Base-by-base conservation (phyloP, 2,797 vertebrate genomes). In the Gallinago solitaria region DNA sequence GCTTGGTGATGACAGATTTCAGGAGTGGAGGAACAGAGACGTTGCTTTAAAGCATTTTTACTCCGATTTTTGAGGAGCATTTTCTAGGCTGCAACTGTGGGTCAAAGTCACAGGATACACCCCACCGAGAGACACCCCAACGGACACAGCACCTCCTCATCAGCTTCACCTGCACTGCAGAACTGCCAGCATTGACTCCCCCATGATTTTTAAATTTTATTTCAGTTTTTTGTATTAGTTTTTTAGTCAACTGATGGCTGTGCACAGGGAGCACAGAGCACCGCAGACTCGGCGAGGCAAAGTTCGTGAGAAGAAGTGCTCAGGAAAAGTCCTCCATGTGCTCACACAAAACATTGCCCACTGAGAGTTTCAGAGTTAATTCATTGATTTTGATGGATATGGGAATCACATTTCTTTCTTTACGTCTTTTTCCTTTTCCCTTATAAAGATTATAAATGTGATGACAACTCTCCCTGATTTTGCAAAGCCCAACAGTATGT, bases 221-320 rank as follows among this genome's bases (percentile, higher is more conserved):
- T 94, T 90, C 51, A n/a, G 10, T 64, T 91, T 70, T 91, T 24
- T 25, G 6, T 50, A 48, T 64, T 90, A 82, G 28, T 69, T 68
- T 13, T 54, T 87, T n/a, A 69, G 54, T 35, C 41, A 83, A 14
- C 0, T 4, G 24, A 69, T 5, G 59, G 54, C 30, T 47, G 18
- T 19, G 16, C 6, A 30, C 1, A 4, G 39, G 16, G 23, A 77
- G 25, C 39, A 81, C 51, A 56, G 56, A 84, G 65, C 32, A 33
- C 15, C 14, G 9, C 71, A 75, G 10, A 83, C 37, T 54, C 13
- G 21, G 48, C 5, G 15, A 83, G 0, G 0, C 2, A 6, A 79
- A 65, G 23, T 12, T 77, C 67, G 20, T 25, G 41, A 83, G 35
- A 87, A 13, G 2, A 93, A 84, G 32, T 6, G 23, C 47, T 90